Base-by-base conservation (phyloP, 2,888 invertebrate genomes). In the Chrysotoxum bicinctum region DNA sequence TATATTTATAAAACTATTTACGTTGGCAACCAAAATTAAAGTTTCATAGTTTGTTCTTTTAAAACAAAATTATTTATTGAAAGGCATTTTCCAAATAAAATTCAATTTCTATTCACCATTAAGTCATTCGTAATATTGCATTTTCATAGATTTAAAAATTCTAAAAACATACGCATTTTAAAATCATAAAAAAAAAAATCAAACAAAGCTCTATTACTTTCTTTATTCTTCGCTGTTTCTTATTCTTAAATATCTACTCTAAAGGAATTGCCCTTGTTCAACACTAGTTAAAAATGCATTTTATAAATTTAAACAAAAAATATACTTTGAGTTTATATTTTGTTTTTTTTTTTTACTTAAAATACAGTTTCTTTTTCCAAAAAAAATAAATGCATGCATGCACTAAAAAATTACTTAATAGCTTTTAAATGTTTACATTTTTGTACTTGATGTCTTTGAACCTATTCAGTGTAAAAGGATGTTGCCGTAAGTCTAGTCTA, bases 391-490 rank as follows among this genome's bases (percentile, higher is more conserved):
- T 19, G 21, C n/a, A 62, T 70, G 66, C 21, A 64, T 43, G n/a
- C 30, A n/a, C 16, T 21, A 68, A 40, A 32, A 30, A 50, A 62
- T 9, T 19, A 73, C 1, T 78, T 30, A 56, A 60, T 30, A 23
- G 35, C 58, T 66, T 78, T 43, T 45, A 73, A 80, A 74, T 77
- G 70, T 87, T 64, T 77, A 70, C 40, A n/a, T 68, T 69, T 77
- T 66, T 79, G 70, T 69, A 66, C 68, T 79, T 87, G 72, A 56
- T 85, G 85, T 87, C 70, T 80, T 60, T 82, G 52, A 77, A 50
- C 58, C 79, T 78, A 68, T 78, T 87, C 81, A 80, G 50, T 87
- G 78, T 87, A 69, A 75, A 84, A 73, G 84, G 75, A 81, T 69
- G 66, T 68, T 76, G 37, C 32, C 68, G 81, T 85, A 85, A 85